These are phyloP conservation scores for Myiozetetes cayanensis DNA, from an alignment of 2,113 vertebrate genomes.

Conservation along the genomic window DNA sequence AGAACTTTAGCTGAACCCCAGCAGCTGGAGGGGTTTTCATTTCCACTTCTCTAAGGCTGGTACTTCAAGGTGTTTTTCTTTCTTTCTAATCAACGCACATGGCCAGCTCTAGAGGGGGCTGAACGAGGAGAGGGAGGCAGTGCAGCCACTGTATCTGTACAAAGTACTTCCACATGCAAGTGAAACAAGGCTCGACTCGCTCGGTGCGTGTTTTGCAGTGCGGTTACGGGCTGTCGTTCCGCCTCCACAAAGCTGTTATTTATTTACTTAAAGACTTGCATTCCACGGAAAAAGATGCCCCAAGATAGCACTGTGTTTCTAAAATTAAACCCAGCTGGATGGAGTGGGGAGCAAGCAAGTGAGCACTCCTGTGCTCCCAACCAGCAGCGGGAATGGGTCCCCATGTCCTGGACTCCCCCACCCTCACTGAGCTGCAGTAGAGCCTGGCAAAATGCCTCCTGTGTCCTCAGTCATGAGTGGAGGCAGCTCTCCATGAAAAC, in stretches of 20 bases:
- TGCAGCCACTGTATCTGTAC: constrained; percentile 14
- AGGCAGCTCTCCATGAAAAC: background rate
- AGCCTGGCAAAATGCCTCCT: background rate
- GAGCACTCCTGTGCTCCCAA: background rate
- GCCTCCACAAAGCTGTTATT: constrained; percentile 61
- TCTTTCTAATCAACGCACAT: constrained; percentile 21
- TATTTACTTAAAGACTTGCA: constrained; percentile 67
- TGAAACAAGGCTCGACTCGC: background rate
- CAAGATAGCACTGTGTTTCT: constrained; percentile 57
- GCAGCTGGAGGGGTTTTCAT: constrained; percentile 33
- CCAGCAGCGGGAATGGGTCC: background rate
- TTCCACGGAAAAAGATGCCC: constrained; percentile 68
- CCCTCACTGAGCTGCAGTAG: background rate
- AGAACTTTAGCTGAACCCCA: constrained; percentile 32
- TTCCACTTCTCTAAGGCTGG: constrained; percentile 24
- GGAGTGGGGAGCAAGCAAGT: background rate
- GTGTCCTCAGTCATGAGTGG: background rate
- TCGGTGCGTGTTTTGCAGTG: background rate
- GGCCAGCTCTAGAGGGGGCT: background rate
- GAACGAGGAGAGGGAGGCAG: background rate
- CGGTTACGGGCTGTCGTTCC: background rate
- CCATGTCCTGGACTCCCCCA: accelerated
- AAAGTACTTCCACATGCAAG: constrained; percentile 54
- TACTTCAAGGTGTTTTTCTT: constrained; percentile 55
- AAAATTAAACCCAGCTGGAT: constrained; percentile 69